A percentile compares a stretch with the other conserved stretches of the same genome.
phyloP scores from a whole-genome alignment of 2,113 vertebrate genomes.

The Thinocorus orbignyianus region DNA sequence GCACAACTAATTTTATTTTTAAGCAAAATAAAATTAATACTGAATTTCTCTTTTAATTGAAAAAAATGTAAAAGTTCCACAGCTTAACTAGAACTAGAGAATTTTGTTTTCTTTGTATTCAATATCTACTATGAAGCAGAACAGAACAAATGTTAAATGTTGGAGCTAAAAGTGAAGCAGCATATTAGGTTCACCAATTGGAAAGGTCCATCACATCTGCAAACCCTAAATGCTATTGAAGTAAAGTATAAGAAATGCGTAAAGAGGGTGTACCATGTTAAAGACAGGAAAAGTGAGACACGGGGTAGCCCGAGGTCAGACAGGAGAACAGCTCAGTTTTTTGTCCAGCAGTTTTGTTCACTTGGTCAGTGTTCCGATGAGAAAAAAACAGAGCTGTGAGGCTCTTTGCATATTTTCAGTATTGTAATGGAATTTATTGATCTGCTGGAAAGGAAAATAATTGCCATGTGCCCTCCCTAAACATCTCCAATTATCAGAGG shows the following conservation, averaged over 20 bases:
- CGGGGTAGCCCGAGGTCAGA: neutral
- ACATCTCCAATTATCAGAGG: neutral
- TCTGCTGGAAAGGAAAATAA: neutral
- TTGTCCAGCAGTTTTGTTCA: neutral
- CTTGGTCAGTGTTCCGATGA: neutral
- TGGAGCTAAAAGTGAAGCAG: neutral
- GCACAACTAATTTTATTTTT: neutral
- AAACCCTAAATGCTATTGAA: neutral
- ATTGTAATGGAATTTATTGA: neutral
- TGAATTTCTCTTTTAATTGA: neutral
- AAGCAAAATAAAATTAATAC: neutral
- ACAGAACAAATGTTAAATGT: neutral
- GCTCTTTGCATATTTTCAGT: neutral
- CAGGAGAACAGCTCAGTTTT: neutral
- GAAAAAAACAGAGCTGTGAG: neutral
- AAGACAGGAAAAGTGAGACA: neutral
- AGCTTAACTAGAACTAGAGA: fast-evolving
- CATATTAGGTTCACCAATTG: neutral
- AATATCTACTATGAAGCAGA: neutral
- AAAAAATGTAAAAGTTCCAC: neutral
- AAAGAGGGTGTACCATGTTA: neutral
- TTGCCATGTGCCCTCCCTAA: neutral
- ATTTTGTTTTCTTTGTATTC: neutral
- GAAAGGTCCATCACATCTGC: neutral
- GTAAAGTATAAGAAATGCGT: neutral